Conservation (phyloP, 2,888 invertebrate species). For the Andrena chrysosceles region DNA sequence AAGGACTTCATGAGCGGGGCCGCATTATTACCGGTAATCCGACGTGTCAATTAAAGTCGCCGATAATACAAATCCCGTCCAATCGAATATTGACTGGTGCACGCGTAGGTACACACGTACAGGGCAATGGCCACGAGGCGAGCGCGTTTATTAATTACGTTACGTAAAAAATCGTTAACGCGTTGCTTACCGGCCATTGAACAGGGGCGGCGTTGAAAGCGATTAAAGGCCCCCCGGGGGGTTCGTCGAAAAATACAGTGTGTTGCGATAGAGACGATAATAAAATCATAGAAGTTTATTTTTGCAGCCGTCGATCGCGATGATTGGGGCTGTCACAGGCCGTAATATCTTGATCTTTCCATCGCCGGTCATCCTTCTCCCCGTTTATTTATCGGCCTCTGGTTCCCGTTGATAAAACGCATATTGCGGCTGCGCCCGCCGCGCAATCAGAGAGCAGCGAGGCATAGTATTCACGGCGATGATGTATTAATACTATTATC, state of each 20-base stretch:
- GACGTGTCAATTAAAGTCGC: conserved; percentile 53
- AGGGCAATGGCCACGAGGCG: conserved; percentile 18
- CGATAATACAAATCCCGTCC: conserved; percentile 39
- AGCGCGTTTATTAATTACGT: conserved; percentile 22
- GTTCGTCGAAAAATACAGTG: not conserved
- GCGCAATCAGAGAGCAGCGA: conserved; percentile 80
- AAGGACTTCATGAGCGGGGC: conserved; percentile 9
- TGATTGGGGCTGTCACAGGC: conserved; percentile 12
- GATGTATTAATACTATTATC: conserved; percentile 83
- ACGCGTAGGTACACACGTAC: not conserved
- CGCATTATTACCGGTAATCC: conserved; percentile 46
- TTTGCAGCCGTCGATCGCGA: conserved; percentile 13
- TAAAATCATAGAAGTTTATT: conserved; percentile 15
- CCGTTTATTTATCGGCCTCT: conserved; percentile 65
- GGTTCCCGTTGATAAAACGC: conserved; percentile 70
- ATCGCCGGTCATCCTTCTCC: conserved; percentile 34
- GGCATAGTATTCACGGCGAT: conserved; percentile 77
- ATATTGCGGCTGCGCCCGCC: conserved; percentile 64
- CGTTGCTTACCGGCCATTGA: not conserved
- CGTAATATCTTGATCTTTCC: conserved; percentile 50
- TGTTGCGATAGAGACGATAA: not conserved
- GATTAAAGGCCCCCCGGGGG: conserved; percentile 3
- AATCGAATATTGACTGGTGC: conserved; percentile 26
- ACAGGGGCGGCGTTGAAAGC: not conserved
- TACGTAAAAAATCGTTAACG: conserved; percentile 50